Conservation (phyloP, 2,888 invertebrate species). For the Hydropsyche betteni region DNA sequence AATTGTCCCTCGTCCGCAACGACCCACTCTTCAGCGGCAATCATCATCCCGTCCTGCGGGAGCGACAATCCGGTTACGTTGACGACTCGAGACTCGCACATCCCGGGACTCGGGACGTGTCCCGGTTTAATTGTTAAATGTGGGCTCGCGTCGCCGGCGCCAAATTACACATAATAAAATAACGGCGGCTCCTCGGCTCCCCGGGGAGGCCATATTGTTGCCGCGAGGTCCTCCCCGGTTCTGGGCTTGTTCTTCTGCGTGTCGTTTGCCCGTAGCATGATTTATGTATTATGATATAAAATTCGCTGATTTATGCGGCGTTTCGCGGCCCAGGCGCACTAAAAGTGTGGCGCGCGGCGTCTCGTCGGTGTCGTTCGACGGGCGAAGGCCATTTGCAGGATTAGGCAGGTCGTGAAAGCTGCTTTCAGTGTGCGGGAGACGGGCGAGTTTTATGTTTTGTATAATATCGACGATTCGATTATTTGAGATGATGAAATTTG, state of each 20-base stretch:
- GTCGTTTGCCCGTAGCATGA: slow-evolving; percentile 39
- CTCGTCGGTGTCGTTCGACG: neutral
- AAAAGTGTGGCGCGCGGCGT: neutral
- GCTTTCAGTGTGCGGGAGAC: too few relatives aligned
- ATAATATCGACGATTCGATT: too few relatives aligned
- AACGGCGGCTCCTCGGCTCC: slow-evolving; percentile 35
- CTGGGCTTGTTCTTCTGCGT: neutral
- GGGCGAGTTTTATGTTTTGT: too few relatives aligned
- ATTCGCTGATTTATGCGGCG: slow-evolving; percentile 49
- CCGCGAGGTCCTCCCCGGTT: neutral
- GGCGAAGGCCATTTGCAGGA: too few relatives aligned
- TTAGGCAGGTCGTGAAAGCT: too few relatives aligned
- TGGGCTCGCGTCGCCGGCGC: slow-evolving; percentile 21
- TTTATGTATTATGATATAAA: slow-evolving; percentile 51
- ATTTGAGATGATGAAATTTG: too few relatives aligned
- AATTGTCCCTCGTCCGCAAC: too few relatives aligned
- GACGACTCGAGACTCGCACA: neutral
- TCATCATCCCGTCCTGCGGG: too few relatives aligned
- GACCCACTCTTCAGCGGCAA: too few relatives aligned
- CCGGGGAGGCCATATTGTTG: slow-evolving; percentile 38
- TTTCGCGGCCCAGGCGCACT: neutral
- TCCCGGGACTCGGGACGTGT: neutral
- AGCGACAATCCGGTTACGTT: neutral
- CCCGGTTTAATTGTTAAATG: slow-evolving; percentile 24
- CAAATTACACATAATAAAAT: slow-evolving; percentile 49